Percentiles rank a stretch among this genome's conserved stretches.
phyloP scores from a whole-genome alignment of 2,113 vertebrate genomes.

The Melanostigma gelatinosum region DNA sequence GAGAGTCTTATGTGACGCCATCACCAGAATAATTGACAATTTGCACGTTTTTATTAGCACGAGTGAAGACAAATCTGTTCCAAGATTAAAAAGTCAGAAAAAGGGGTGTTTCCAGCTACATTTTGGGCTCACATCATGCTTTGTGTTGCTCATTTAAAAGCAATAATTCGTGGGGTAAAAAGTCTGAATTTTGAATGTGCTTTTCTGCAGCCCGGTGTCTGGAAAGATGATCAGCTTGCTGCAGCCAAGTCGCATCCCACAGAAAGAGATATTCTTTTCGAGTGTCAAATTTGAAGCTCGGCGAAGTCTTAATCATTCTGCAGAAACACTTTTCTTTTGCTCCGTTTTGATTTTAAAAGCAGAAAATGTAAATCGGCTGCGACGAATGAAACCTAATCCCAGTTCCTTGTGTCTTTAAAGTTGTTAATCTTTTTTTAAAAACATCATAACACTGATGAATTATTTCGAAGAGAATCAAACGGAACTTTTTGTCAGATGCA shows the following conservation, averaged over 20 bases:
- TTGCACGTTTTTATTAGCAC: background rate
- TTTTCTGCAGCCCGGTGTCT: conserved; percentile 45
- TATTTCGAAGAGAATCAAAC: background rate
- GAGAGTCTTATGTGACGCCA: background rate
- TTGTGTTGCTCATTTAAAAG: background rate
- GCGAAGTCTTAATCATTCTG: background rate
- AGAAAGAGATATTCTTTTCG: conserved; percentile 24
- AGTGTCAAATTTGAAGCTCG: background rate
- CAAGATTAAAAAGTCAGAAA: background rate
- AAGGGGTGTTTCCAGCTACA: background rate
- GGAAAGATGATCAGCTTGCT: conserved; percentile 64
- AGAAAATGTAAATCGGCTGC: background rate
- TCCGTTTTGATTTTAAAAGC: background rate
- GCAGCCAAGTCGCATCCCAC: conserved; percentile 50
- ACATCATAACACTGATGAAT: background rate
- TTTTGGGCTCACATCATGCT: background rate
- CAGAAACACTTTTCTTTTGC: conserved; percentile 16
- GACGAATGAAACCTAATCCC: background rate
- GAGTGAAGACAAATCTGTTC: background rate
- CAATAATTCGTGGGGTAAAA: background rate
- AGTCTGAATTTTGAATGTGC: background rate
- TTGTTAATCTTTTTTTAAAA: background rate
- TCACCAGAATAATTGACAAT: background rate
- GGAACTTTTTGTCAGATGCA: background rate
- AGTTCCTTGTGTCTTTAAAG: background rate